Conservation (phyloP, 2,797 vertebrate species). For the Basileuterus tristriatus region DNA sequence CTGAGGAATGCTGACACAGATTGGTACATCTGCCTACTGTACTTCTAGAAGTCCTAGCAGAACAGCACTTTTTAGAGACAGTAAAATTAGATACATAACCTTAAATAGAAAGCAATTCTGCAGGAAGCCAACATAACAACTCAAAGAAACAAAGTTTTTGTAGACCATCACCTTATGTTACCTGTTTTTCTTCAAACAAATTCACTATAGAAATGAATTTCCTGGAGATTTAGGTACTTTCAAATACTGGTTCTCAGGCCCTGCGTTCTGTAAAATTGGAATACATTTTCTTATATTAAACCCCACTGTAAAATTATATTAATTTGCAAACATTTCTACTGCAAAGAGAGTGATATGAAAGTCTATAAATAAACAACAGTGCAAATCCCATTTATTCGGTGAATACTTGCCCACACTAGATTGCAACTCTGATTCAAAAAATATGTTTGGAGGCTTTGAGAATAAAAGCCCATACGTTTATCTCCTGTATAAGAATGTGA, state of each 20-base stretch:
- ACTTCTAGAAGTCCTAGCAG: neutral
- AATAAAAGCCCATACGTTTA: constrained; percentile 52
- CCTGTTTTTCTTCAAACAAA: neutral
- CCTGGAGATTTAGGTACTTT: neutral
- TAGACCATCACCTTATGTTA: neutral
- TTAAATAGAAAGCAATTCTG: neutral
- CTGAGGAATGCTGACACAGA: neutral
- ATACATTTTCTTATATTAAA: neutral
- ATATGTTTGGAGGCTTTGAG: constrained; percentile 27
- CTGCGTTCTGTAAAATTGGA: neutral
- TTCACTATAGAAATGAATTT: neutral
- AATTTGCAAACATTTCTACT: neutral
- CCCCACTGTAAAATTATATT: neutral
- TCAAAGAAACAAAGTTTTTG: neutral
- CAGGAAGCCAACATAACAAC: neutral
- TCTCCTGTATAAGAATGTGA: neutral
- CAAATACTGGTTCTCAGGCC: neutral
- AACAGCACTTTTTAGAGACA: neutral
- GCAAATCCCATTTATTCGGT: constrained; percentile 24
- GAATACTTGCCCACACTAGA: constrained; percentile 44
- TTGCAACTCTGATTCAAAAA: constrained; percentile 39
- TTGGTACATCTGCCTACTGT: neutral
- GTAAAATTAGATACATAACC: neutral
- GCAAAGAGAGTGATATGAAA: neutral
- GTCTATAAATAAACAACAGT: constrained; percentile 43